Percentiles rank a stretch among this genome's conserved stretches.
Evolutionary conservation across 2,888 invertebrate genomes (phyloP).

Genomic region (Drepana falcataria): DNA sequence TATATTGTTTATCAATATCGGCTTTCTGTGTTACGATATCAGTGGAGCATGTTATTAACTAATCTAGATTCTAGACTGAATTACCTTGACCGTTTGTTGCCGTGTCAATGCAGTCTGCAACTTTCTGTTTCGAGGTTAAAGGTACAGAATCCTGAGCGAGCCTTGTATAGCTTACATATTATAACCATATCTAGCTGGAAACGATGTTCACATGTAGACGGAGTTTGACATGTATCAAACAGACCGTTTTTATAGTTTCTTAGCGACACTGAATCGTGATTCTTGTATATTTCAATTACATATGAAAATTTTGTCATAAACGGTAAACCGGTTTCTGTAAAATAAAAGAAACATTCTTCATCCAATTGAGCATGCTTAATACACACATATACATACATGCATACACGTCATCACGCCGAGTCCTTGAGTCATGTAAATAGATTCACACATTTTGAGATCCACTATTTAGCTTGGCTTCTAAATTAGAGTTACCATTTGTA

Average conservation of each 20-base stretch:
- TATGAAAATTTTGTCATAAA: too few relatives aligned
- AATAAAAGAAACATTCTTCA: too few relatives aligned
- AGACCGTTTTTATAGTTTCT: too few relatives aligned
- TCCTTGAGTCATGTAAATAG: too few relatives aligned
- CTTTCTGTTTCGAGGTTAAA: constrained; percentile 67
- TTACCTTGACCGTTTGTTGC: constrained; percentile 62
- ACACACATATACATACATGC: too few relatives aligned
- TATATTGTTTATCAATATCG: constrained; percentile 23
- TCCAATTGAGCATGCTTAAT: too few relatives aligned
- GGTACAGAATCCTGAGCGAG: constrained; percentile 35
- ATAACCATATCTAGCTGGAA: constrained; percentile 37
- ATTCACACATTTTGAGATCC: too few relatives aligned
- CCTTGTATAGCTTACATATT: constrained; percentile 32
- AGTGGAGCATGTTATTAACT: constrained; percentile 17
- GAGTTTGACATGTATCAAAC: constrained; percentile 5
- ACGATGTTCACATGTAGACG: constrained; percentile 22
- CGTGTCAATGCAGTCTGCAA: constrained; percentile 40
- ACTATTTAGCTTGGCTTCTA: constrained; percentile 1
- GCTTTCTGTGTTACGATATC: constrained; percentile 15
- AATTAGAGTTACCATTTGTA: constrained; percentile 22
- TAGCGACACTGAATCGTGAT: too few relatives aligned
- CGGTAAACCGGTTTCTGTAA: too few relatives aligned
- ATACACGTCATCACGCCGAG: too few relatives aligned
- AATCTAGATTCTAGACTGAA: constrained; percentile 33
- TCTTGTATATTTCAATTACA: too few relatives aligned